Base-by-base conservation (phyloP, 1,140 invertebrate species). In the Eumeta japonica region DNA sequence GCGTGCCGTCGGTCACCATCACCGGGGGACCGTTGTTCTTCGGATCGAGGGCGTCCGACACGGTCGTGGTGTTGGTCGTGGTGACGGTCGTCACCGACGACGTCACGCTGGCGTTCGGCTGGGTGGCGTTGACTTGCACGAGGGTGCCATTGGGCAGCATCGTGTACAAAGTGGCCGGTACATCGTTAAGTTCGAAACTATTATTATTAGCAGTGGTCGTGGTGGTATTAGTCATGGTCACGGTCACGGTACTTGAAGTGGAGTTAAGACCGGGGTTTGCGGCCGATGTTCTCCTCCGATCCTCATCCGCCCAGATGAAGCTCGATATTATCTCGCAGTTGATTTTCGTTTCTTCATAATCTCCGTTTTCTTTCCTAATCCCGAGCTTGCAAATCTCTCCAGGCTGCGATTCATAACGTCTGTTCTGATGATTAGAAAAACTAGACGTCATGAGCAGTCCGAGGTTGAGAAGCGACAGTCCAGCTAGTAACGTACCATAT, bases 341-440 rank as follows among this genome's bases (percentile, higher is more conserved):
- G 17, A 73, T 73, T 55, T 41, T 68, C 0, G 68, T 73, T 51
- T 70, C 65, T 42, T 73, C 64, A 30, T 67, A 68, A 41, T 71
- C 65, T 10, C 65, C 66, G 37, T 70, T 73, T 15, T 61, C 61
- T 45, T 62, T 65, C 43, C 55, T 65, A 11, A 74, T 28, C 10
- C 55, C 68, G 36, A 74, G 70, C 48, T 64, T 70, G 28, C 68
- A 74, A 11, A 64, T 37, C 49, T 74, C 68, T 18, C 64, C 64
- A 1, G 59, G 59, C 34, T 55, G 37, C 3, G 62, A 45, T 35
- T 50, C 57, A 37, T 73, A 70, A 10, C 29, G 18, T 3, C 34
- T 36, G 17, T 45, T 46, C 20, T 29, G 17, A 16, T 11, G 10
- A 15, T 58, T 53, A n/a, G 43, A 20, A n/a, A 61, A 61, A 36